phyloP scores from a whole-genome alignment of 2,113 vertebrate species.

The Podarcis raffonei region DNA sequence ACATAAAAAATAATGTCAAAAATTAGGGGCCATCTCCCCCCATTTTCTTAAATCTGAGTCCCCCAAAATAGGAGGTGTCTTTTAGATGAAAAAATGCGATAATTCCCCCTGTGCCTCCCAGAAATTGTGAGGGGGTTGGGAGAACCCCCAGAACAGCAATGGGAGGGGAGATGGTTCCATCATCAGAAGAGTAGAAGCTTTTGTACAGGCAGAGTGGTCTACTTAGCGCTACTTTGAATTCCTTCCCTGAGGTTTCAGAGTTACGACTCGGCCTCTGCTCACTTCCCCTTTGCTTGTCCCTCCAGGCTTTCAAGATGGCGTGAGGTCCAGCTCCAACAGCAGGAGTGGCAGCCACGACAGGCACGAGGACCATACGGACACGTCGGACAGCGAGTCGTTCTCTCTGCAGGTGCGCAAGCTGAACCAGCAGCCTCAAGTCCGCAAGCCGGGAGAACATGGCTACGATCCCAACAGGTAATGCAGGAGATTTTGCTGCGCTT shows the following conservation, averaged over 20 bases:
- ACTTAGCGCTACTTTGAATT: too few species aligned
- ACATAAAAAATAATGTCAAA: too few species aligned
- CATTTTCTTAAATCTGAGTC: too few species aligned
- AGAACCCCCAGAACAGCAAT: too few species aligned
- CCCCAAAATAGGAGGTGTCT: too few species aligned
- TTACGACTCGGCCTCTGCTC: neutral
- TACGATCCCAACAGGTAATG: conserved; percentile 88
- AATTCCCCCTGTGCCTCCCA: too few species aligned
- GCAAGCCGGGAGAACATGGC: conserved; percentile 70
- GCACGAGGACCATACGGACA: conserved; percentile 85
- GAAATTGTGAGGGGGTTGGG: too few species aligned
- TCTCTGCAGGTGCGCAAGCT: conserved; percentile 82
- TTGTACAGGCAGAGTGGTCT: too few species aligned
- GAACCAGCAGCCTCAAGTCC: conserved; percentile 84
- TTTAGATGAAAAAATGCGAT: too few species aligned
- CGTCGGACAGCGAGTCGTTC: conserved; percentile 88
- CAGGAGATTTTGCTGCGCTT: neutral
- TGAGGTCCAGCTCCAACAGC: conserved; percentile 87
- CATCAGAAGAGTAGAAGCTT: too few species aligned
- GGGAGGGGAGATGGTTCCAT: too few species aligned
- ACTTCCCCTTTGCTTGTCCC: conserved; percentile 5
- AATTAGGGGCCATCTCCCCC: too few species aligned
- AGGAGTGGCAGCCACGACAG: conserved; percentile 88
- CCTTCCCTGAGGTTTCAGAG: neutral
- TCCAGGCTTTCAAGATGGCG: conserved; percentile 77